Percentiles rank a stretch among this genome's conserved stretches.
These are phyloP conservation scores for Hymenochirus boettgeri DNA, from an alignment of 2,113 vertebrate genomes.

Conservation along the genomic window DNA sequence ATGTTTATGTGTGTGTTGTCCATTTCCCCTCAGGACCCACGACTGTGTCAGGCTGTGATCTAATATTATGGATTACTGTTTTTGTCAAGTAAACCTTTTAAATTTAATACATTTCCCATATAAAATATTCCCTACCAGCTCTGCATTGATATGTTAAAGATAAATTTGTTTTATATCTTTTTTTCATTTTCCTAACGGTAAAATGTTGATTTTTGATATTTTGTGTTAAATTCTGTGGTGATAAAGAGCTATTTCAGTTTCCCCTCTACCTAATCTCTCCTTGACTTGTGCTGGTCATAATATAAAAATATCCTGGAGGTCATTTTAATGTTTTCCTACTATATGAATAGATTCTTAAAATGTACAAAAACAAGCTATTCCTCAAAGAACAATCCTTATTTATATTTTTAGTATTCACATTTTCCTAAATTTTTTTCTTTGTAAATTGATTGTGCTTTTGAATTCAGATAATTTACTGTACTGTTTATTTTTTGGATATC, in stretches of 20 bases:
- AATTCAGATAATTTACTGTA: too few species aligned
- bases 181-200: neutral
- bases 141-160: slow-evolving; percentile 19
- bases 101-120: neutral
- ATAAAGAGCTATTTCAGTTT: neutral
- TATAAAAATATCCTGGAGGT: slow-evolving; percentile 5
- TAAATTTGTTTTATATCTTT: neutral
- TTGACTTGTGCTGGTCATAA: slow-evolving; percentile 16
- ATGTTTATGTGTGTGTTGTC: slow-evolving; percentile 52
- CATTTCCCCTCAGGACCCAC: slow-evolving; percentile 40
- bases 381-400: slow-evolving; percentile 7
- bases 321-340: slow-evolving; percentile 9
- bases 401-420: slow-evolving; percentile 19
- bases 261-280: neutral
- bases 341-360: slow-evolving; percentile 16
- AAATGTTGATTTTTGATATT: slow-evolving; percentile 33
- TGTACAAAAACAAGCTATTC: slow-evolving; percentile 1
- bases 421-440: slow-evolving; percentile 1
- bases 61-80: slow-evolving; percentile 24
- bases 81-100: slow-evolving; percentile 21
- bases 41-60: slow-evolving; percentile 42
- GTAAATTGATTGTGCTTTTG: neutral
- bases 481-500: too few species aligned
- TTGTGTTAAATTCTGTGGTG: neutral
- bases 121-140: neutral